Evolutionary conservation across 2,888 invertebrate genomes (phyloP).

Genomic region (Mythimna vitellina): DNA sequence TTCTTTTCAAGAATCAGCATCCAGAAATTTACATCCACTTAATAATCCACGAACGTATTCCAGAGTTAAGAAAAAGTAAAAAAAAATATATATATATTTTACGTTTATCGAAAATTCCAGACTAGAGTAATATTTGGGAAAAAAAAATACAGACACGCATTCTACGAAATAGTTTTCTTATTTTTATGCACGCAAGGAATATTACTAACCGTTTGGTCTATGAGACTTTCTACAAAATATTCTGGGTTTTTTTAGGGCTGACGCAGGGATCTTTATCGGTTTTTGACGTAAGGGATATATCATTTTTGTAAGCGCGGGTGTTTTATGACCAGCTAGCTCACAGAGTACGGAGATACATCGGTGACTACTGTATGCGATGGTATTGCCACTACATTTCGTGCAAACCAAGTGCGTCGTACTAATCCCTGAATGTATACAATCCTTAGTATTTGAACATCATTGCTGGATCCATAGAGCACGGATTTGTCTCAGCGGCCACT

Average conservation of each 20-base stretch:
- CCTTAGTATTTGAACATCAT: background rate
- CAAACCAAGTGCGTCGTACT: constrained; percentile 2
- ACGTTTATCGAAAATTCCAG: constrained; percentile 26
- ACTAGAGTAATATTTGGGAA: constrained; percentile 22
- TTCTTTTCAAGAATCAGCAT: constrained; percentile 55
- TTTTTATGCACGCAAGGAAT: constrained; percentile 33
- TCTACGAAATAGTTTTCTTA: constrained; percentile 27
- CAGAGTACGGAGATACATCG: background rate
- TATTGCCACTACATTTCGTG: background rate
- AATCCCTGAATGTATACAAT: constrained; percentile 11
- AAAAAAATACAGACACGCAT: constrained; percentile 29
- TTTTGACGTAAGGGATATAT: constrained; percentile 14
- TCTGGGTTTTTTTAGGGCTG: background rate
- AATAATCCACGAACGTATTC: constrained; percentile 43
- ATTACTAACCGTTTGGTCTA: constrained; percentile 25
- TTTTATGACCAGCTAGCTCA: background rate
- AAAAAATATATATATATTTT: background rate
- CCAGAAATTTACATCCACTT: constrained; percentile 39
- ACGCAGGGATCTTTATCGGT: constrained; percentile 15
- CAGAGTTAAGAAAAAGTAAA: constrained; percentile 15
- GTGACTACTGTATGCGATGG: background rate
- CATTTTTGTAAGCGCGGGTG: constrained; percentile 15
- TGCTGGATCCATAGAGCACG: background rate
- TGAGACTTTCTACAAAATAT: constrained; percentile 3
- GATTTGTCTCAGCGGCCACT: background rate